Evolutionary conservation across 1,140 invertebrate species (phyloP), one percentile per base, ranked within the genome.

Genomic region (Potamilus streckersoni): DNA sequence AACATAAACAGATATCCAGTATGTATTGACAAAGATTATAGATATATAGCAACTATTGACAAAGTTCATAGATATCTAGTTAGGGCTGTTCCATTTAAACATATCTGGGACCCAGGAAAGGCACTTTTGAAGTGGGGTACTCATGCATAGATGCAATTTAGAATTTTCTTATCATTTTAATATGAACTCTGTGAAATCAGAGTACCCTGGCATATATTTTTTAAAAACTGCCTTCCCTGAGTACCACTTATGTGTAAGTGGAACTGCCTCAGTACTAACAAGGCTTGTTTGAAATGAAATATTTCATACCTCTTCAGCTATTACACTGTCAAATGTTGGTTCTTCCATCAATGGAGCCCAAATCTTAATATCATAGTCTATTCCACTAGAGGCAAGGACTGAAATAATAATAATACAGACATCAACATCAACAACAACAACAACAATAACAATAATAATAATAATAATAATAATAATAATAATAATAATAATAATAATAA

Each of bases 281-380:
- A 20, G 66, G 27, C 4, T 4, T n/a, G 16, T 70, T 19, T 58
- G 2, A 31, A 59, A 20, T 16, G n/a, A 64, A 66, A 49, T 56
- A 27, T 20, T 58, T 85, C 91, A 89, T 91, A 96, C 95, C 91
- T 94, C 93, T 79, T 93, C 91, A 0, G 95, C 94, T 81, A 92
- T 91, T 68, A 90, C 90, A n/a, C 89, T 88, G 87, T 95, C 92
- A 89, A 95, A 96, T 20, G 79, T 89, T 20, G 88, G 84, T 67
- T 93, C 71, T 62, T 83, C 80, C n/a, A 80, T 77, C 13, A 84
- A 70, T 1, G 96, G 96, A 5, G 94, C 92, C 95, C 95, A 97
- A 1, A 97, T 87, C 89, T 97, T 97, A 14, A 97, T 92, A 86
- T 97, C 95, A 88, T 97, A 95, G 87, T 97, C 96, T 74, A 97